phyloP scores from a whole-genome alignment of 2,797 vertebrate genomes.

The Arnoldichthys spilopterus region DNA sequence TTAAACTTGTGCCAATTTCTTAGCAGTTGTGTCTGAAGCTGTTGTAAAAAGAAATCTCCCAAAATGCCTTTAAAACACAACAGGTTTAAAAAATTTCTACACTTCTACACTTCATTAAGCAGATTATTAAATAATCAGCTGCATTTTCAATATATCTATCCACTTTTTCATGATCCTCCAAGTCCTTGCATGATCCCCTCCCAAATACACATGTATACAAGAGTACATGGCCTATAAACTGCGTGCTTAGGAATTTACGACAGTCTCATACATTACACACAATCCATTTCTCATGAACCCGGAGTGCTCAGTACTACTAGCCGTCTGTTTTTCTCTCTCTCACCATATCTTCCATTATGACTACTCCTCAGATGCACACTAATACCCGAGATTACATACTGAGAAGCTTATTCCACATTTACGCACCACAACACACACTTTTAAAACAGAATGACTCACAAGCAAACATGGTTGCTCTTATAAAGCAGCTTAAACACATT shows the following conservation, averaged over 20 bases:
- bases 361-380: conserved; percentile 29
- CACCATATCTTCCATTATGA: conserved; percentile 22
- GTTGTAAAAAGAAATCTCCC: too few relatives aligned
- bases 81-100: too few relatives aligned
- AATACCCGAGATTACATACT: conserved; percentile 15
- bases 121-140: too few relatives aligned
- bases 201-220: too few relatives aligned
- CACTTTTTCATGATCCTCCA: too few relatives aligned
- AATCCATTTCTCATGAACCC: neutral
- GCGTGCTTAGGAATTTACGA: neutral
- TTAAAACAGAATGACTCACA: conserved; percentile 5
- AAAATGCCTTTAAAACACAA: too few relatives aligned
- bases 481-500: neutral
- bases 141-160: too few relatives aligned
- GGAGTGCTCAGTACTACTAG: neutral
- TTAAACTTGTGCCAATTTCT: too few relatives aligned
- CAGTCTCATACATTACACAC: neutral
- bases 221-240: neutral
- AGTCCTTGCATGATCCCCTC: neutral
- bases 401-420: conserved; percentile 16
- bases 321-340: conserved; percentile 11
- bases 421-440: conserved; percentile 7
- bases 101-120: too few relatives aligned
- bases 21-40: too few relatives aligned
- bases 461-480: neutral